A percentile compares a stretch with the other conserved stretches of the same genome.
These are phyloP conservation scores for Artemia sinica DNA, from an alignment of 2,888 invertebrate species.

Conservation along the genomic window DNA sequence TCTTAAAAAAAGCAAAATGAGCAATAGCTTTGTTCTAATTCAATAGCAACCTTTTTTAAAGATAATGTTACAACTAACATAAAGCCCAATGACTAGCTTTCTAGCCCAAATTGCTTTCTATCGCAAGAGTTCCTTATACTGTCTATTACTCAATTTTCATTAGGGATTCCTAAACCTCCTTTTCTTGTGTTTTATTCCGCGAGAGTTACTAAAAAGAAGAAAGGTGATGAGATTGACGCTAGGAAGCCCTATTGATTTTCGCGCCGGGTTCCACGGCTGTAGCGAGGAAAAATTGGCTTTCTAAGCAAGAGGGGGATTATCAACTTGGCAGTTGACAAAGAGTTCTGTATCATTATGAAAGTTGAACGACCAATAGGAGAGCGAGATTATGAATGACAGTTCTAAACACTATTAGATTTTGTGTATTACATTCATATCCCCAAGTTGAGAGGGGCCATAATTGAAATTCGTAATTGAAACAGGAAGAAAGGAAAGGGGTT, in stretches of 20 bases:
- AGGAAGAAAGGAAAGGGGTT: neutral
- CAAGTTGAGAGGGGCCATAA: constrained; percentile 1
- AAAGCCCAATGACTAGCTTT: no score
- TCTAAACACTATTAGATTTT: constrained; percentile 10
- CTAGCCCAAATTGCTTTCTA: no score
- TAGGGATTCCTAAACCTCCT: no score
- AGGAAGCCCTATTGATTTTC: constrained; percentile 8
- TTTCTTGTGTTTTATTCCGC: neutral
- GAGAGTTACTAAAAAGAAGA: constrained; percentile 2
- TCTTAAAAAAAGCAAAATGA: no score
- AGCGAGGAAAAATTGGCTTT: constrained; percentile 10
- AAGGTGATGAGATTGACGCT: constrained; percentile 8
- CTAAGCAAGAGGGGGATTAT: neutral
- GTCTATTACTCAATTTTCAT: no score
- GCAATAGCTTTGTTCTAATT: no score
- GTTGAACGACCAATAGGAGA: constrained; percentile 5
- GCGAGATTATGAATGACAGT: neutral
- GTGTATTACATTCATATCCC: neutral
- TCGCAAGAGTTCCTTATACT: no score
- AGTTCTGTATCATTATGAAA: constrained; percentile 14
- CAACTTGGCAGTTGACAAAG: constrained; percentile 6
- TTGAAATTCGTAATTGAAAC: neutral
- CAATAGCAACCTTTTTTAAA: no score
- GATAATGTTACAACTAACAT: no score
- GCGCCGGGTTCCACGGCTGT: constrained; percentile 5